Evolutionary conservation across 2,113 vertebrate species (phyloP).

Genomic region (Theristicus caerulescens): DNA sequence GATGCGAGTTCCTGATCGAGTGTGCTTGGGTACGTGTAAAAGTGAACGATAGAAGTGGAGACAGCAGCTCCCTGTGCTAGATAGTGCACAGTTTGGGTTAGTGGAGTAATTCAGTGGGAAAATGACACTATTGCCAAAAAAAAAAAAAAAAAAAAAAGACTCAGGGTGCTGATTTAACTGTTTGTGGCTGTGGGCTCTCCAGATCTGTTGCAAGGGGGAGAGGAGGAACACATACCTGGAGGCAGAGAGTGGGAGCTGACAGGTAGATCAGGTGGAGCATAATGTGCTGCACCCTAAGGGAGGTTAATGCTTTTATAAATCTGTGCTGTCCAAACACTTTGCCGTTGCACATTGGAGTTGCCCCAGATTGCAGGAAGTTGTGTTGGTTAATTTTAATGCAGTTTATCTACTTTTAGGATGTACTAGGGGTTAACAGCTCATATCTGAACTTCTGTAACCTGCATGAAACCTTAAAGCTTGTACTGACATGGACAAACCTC

Average conservation of each 20-base stretch:
- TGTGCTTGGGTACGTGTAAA: fast-evolving
- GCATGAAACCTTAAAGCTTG: neutral
- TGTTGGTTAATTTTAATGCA: neutral
- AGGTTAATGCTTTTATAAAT: neutral
- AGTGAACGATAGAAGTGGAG: neutral
- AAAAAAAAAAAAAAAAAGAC: neutral
- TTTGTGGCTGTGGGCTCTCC: neutral
- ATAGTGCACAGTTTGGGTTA: neutral
- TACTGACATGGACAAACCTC: neutral
- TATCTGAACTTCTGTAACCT: neutral
- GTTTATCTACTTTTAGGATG: neutral
- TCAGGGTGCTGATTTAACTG: neutral
- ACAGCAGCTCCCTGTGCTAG: neutral
- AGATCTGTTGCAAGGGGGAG: neutral
- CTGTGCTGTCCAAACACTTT: neutral
- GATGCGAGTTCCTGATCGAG: neutral
- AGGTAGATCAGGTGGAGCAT: neutral
- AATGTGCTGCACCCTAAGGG: too few species aligned
- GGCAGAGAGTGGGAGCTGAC: neutral
- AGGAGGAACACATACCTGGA: neutral
- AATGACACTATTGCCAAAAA: neutral
- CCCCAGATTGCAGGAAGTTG: neutral
- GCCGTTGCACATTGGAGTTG: neutral
- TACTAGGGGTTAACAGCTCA: neutral
- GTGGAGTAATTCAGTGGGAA: neutral